These are phyloP conservation scores for Mallotus villosus DNA, from an alignment of 2,797 vertebrate genomes.

Conservation along the genomic window DNA sequence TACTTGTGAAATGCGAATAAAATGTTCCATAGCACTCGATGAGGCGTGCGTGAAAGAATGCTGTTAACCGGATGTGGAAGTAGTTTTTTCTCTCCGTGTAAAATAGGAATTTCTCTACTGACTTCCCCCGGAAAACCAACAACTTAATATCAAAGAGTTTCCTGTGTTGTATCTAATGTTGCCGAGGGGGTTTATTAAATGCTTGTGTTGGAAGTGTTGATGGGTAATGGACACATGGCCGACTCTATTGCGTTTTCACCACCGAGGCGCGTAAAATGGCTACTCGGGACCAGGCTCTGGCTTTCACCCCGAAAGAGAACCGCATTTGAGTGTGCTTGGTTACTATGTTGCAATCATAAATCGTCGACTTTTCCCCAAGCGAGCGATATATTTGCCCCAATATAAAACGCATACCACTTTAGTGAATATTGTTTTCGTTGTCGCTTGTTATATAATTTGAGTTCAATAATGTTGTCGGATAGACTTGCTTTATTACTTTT, in stretches of 20 bases:
- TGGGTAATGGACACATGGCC: slow-evolving; percentile 4
- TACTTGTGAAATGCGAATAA: background rate
- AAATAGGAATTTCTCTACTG: slow-evolving; percentile 74
- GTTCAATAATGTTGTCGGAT: too few relatives aligned
- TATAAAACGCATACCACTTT: too few relatives aligned
- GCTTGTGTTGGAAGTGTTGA: background rate
- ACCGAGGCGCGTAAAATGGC: slow-evolving; percentile 16
- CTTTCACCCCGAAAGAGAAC: background rate
- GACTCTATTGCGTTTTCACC: background rate
- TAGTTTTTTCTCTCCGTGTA: slow-evolving; percentile 73
- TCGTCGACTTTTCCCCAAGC: too few relatives aligned
- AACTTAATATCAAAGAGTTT: slow-evolving; percentile 75
- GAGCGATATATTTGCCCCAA: too few relatives aligned
- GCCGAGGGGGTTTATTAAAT: background rate
- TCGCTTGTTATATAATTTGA: too few relatives aligned
- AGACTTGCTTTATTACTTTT: background rate
- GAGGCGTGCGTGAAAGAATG: slow-evolving; percentile 38
- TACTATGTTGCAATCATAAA: background rate
- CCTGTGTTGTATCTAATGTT: slow-evolving; percentile 61
- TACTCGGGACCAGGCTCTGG: background rate
- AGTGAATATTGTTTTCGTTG: too few relatives aligned
- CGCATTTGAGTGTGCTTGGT: too few relatives aligned
- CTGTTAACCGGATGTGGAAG: slow-evolving; percentile 80
- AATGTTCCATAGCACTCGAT: slow-evolving; percentile 19
- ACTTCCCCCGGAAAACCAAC: slow-evolving; percentile 80